Evolutionary conservation across 2,113 vertebrate species (phyloP), one percentile per base, ranked within the genome.

Genomic region (Petaurus breviceps): DNA sequence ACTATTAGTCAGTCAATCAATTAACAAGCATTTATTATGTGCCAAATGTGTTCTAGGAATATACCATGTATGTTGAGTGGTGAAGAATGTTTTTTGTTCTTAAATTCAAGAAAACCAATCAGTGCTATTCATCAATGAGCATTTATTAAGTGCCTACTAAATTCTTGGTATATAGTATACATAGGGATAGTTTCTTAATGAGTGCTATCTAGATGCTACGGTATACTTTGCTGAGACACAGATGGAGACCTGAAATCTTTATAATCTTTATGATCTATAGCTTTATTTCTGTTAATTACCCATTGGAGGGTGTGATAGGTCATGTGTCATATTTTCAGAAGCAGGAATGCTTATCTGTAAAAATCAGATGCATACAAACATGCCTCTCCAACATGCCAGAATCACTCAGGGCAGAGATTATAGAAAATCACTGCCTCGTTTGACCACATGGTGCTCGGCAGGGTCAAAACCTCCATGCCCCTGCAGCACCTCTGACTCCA

Each of bases 381-480:
- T 90, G 46, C 50, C 94, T 93, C 46, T 92, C 12, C 52, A 55
- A 31, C 31, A 90, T 90, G 90, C 52, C 90, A 91, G 92, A 93
- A 77, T 0, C 92, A 57, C 23, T 37, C 53, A 3, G 52, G 61
- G n/a, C 53, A 54, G 52, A 91, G 37, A 51, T 52, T 77, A 22
- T 22, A 68, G 37, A 37, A 77, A 77, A 77, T 77, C 68, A 7
- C 68, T 43, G 68, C 68, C 68, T 53, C 55, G 91, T 94, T 94
- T 95, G 47, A 92, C 10, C 94, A 90, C 92, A 92, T 25, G 28
- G 52, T 92, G 57, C 91, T 97, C 90, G 94, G 93, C 95, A 90
- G 93, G 94, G 61, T 90, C 84, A 91, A 53, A 97, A 94, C 95
- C 93, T 94, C 84, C 68, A 97, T 96, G 96, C 93, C 84, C 49